Evolutionary conservation across 2,797 vertebrate species (phyloP), one percentile per base, ranked within the genome.

Genomic region (Microhierax caerulescens): DNA sequence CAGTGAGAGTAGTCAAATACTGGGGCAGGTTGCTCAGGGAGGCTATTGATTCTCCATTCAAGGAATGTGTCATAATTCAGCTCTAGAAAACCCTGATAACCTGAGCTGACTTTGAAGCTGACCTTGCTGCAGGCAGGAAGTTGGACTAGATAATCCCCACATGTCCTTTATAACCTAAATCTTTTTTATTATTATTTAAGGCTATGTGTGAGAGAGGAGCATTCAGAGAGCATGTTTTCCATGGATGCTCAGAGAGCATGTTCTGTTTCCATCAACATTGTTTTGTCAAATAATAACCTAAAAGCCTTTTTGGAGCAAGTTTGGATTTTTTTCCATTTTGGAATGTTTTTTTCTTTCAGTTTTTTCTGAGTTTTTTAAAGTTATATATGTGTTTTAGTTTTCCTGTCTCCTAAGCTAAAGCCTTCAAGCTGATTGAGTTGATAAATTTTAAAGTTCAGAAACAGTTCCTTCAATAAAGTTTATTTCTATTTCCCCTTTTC

Each of bases 221-320:
- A 28, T 74, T 74, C 43, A 54, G 25, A 61, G 20, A 63, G 8
- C 7, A 4, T 36, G 10, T 69, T 92, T 90, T 37, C 30, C 8
- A 30, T 32, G 39, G 13, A 41, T 41, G 39, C 15, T 41, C 37
- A 37, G 39, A 41, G 39, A 41, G 39, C 77, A 61, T 36, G 2
- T 45, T 63, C 36, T 73, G 7, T 25, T 78, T 92, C 53, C 88
- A n/a, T 80, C 47, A 32, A 36, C 17, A 28, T n/a, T 48, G 23
- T 47, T 56, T 32, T 63, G 61, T 30, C 18, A 77, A 81, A 32
- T 32, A 84, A 41, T 65, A 60, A 20, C 61, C 14, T 85, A 37
- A 78, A 78, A 89, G 5, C 20, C 6, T 45, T 84, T 45, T 13
- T 0, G 1, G 3, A 1, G 8, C 56, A 9, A 0, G 21, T 43